These are phyloP conservation scores for Halocaridina rubra DNA, from an alignment of 2,888 invertebrate genomes.

Conservation along the genomic window DNA sequence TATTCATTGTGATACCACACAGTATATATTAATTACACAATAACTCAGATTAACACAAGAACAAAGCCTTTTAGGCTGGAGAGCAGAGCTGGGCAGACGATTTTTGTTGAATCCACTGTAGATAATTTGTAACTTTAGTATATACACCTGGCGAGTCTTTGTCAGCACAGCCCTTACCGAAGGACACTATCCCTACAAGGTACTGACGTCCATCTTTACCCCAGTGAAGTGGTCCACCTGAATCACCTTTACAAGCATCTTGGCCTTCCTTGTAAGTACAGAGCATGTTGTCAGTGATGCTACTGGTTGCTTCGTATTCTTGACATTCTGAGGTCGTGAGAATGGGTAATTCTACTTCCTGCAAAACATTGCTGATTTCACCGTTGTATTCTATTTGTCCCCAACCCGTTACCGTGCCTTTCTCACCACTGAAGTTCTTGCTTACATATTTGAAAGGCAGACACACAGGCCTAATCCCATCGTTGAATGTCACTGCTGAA, in stretches of 20 bases:
- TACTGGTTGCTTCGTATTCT: neutral
- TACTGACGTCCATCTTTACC: neutral
- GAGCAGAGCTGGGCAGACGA: neutral
- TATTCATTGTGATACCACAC: too few relatives aligned
- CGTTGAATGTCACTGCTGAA: constrained; percentile 23
- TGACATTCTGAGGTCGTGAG: neutral
- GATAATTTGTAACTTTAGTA: constrained; percentile 41
- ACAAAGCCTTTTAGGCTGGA: too few relatives aligned
- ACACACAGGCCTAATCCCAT: constrained; percentile 45
- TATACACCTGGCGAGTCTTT: constrained; percentile 31
- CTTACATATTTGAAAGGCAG: constrained; percentile 28
- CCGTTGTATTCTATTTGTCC: neutral
- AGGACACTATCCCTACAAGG: constrained; percentile 41
- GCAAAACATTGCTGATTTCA: neutral
- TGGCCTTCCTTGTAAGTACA: constrained; percentile 23
- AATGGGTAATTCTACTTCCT: constrained; percentile 25
- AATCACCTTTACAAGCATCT: constrained; percentile 52
- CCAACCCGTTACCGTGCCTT: constrained; percentile 38
- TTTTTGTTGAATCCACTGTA: constrained; percentile 30
- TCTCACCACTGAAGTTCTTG: neutral
- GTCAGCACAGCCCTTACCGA: constrained; percentile 38
- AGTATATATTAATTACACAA: too few relatives aligned
- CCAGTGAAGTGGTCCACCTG: constrained; percentile 49
- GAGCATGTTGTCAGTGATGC: constrained; percentile 32
- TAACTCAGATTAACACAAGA: too few relatives aligned